These are phyloP conservation scores for Crotalus viridis DNA, from an alignment of 2,113 vertebrate genomes.

Conservation along the genomic window DNA sequence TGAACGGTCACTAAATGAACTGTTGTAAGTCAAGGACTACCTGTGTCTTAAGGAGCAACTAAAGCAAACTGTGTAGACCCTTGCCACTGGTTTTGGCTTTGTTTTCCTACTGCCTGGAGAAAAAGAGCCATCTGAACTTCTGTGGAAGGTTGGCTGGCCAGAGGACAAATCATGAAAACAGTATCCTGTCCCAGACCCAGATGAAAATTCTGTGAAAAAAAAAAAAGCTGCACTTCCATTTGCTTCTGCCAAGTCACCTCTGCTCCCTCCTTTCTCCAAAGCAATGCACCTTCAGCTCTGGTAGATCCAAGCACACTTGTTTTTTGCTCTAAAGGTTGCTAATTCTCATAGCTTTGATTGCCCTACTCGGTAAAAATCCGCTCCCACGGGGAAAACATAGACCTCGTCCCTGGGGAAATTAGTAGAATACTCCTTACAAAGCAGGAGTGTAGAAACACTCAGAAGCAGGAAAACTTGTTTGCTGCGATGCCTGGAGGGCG, in stretches of 20 bases:
- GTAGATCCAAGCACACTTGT: neutral
- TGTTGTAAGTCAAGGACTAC: no score
- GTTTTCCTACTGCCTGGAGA: neutral
- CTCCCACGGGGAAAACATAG: conserved; percentile 6
- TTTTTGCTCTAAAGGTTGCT: neutral
- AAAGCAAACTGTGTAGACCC: neutral
- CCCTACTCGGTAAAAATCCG: neutral
- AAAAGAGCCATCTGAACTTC: neutral
- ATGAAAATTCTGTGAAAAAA: neutral
- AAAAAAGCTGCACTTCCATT: conserved; percentile 7
- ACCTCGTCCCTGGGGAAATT: conserved; percentile 26
- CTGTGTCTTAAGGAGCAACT: neutral
- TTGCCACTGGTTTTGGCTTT: neutral
- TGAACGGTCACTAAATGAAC: no score
- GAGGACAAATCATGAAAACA: neutral
- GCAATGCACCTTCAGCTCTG: conserved; percentile 5
- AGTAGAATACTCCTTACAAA: conserved; percentile 21
- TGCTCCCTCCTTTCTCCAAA: conserved; percentile 41
- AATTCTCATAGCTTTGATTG: neutral
- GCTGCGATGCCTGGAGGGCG: neutral
- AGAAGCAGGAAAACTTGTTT: neutral
- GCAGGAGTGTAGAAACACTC: conserved; percentile 3
- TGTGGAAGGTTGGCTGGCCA: neutral
- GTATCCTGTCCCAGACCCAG: neutral
- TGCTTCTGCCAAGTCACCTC: conserved; percentile 44